Evolutionary conservation across 2,113 vertebrate species (phyloP).

Genomic region (Phylloscopus trochilus): DNA sequence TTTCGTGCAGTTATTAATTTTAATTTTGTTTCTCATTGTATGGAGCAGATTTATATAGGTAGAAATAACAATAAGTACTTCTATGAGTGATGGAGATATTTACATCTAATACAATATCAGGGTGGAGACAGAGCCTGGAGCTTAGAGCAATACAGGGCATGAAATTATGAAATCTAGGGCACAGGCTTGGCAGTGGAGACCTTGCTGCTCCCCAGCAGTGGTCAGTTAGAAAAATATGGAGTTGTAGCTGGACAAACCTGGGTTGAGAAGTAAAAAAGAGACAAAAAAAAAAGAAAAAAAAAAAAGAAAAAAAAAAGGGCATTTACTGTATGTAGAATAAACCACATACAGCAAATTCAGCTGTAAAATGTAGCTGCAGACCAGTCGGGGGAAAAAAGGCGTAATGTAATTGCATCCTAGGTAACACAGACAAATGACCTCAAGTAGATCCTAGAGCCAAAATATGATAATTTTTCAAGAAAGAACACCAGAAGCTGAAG

Average conservation of each 20-base stretch:
- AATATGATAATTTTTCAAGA: background rate
- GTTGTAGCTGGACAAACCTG: background rate
- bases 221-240: background rate
- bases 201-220: background rate
- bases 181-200: background rate
- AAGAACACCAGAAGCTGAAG: background rate
- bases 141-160: background rate
- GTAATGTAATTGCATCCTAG: background rate
- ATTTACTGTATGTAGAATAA: background rate
- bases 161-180: background rate
- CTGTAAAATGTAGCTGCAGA: background rate
- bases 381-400: background rate
- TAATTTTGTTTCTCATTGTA: background rate
- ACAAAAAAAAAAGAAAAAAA: background rate
- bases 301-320: background rate
- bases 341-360: background rate
- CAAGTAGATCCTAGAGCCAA: background rate
- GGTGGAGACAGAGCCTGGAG: background rate
- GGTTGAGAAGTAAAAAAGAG: background rate
- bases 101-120: background rate
- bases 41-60: background rate
- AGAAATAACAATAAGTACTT: background rate
- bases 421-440: background rate
- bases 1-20: background rate
- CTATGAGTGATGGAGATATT: background rate